phyloP scores from a whole-genome alignment of 2,888 invertebrate genomes.

The Serrognathus titanus region DNA sequence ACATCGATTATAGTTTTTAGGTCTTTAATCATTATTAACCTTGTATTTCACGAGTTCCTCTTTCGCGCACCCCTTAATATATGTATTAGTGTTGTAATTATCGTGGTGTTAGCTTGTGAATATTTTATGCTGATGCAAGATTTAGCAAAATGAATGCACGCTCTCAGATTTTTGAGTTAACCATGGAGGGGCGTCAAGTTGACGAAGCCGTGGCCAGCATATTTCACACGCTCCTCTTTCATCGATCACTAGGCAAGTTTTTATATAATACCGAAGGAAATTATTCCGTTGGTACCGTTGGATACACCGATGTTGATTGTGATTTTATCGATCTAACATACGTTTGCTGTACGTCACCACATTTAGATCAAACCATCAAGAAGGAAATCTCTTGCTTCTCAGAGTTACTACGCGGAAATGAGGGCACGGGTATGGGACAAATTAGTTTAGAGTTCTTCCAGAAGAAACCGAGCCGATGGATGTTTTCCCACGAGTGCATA shows the following conservation, averaged over 20 bases:
- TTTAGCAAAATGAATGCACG: conserved; percentile 69
- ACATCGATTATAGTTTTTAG: background rate
- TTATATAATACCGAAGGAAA: conserved; percentile 90
- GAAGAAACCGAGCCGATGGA: conserved; percentile 85
- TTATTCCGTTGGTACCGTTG: conserved; percentile 94
- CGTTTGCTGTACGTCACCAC: conserved; percentile 87
- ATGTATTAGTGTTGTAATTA: too few species aligned
- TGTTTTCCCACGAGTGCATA: conserved; percentile 85
- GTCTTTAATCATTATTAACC: background rate
- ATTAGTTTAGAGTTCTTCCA: conserved; percentile 96
- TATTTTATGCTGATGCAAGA: background rate
- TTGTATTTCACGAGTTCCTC: too few species aligned
- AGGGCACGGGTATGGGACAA: conserved; percentile 67
- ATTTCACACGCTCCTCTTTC: conserved; percentile 89
- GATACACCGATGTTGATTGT: conserved; percentile 95
- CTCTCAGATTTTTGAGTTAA: conserved; percentile 74
- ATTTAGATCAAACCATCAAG: conserved; percentile 67
- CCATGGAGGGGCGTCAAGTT: conserved; percentile 86
- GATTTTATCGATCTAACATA: conserved; percentile 98
- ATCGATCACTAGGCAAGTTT: conserved; percentile 89
- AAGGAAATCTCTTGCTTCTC: conserved; percentile 76
- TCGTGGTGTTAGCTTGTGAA: background rate
- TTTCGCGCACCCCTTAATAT: too few species aligned
- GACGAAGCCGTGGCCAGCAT: conserved; percentile 89
- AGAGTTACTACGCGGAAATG: conserved; percentile 69